Evolutionary conservation across 2,113 vertebrate genomes (phyloP).

Genomic region (Chaetorhynchus papuensis): DNA sequence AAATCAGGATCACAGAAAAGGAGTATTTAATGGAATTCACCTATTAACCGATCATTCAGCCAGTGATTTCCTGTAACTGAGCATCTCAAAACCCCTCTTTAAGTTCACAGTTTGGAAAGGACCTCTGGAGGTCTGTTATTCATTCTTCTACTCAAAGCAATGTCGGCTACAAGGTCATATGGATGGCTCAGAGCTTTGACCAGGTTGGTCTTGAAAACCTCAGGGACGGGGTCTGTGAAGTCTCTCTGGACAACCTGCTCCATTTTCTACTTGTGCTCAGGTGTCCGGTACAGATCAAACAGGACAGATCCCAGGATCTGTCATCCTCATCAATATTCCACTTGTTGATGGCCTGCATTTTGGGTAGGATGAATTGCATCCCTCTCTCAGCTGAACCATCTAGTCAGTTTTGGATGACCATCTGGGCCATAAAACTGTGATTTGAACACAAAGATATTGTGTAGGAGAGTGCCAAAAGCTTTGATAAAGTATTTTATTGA

Average conservation of each 20-base stretch:
- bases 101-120: not conserved
- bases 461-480: not conserved
- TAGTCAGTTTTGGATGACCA: rapidly evolving
- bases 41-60: not conserved
- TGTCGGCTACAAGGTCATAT: not conserved
- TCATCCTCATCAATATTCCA: not conserved
- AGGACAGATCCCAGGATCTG: not conserved
- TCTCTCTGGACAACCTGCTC: not conserved
- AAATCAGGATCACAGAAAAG: not conserved
- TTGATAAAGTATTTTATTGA: not conserved
- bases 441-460: not conserved
- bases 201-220: not conserved
- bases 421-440: not conserved
- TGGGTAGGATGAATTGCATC: not conserved
- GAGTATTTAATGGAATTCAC: not conserved
- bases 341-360: not conserved
- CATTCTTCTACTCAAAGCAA: not conserved
- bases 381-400: not conserved
- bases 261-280: not conserved
- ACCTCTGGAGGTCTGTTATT: not conserved
- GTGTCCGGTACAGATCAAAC: not conserved
- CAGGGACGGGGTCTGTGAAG: not conserved
- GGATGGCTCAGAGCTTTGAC: not conserved
- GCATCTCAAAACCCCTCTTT: not conserved
- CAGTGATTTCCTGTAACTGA: not conserved